phyloP scores from a whole-genome alignment of 30 jellyfish, hydroid and myxozoan species.

The Pseudorhiza aurosa region DNA sequence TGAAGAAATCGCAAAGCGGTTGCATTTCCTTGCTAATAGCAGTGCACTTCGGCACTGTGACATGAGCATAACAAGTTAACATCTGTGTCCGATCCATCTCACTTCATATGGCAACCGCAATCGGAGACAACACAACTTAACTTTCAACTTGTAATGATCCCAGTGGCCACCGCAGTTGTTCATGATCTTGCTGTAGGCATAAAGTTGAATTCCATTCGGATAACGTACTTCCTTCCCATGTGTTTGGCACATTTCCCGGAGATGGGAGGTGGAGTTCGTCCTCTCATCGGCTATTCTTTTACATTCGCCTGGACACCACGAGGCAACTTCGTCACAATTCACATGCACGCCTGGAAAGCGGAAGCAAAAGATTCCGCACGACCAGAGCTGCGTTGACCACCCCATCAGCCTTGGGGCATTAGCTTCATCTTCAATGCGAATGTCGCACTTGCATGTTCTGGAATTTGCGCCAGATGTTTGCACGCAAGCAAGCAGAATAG shows the following conservation, averaged over 20 bases:
- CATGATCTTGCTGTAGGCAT: slow-evolving; percentile 31
- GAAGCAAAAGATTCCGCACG: slow-evolving; percentile 18
- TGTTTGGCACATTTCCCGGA: neutral
- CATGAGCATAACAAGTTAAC: no score
- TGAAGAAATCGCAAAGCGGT: no score
- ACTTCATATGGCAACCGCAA: neutral
- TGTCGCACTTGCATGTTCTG: slow-evolving; percentile 10
- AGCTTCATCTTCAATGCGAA: slow-evolving; percentile 23
- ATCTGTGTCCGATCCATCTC: slow-evolving; percentile 17
- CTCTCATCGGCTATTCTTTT: neutral
- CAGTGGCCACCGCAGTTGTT: slow-evolving; percentile 27
- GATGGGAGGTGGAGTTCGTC: neutral
- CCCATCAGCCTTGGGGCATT: slow-evolving; percentile 2
- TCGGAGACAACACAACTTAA: neutral
- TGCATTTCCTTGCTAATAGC: no score
- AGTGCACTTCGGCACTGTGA: no score
- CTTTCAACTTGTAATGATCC: neutral
- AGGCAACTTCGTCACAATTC: slow-evolving; percentile 3
- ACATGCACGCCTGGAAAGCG: slow-evolving; percentile 27
- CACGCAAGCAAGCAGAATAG: slow-evolving; percentile 7
- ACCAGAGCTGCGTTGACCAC: slow-evolving; percentile 6
- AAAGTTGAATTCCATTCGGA: slow-evolving; percentile 8
- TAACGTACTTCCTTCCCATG: neutral
- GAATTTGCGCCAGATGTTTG: neutral
- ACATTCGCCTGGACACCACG: slow-evolving; percentile 26